phyloP scores from a whole-genome alignment of 1,140 invertebrate genomes.

The Cylas formicarius region DNA sequence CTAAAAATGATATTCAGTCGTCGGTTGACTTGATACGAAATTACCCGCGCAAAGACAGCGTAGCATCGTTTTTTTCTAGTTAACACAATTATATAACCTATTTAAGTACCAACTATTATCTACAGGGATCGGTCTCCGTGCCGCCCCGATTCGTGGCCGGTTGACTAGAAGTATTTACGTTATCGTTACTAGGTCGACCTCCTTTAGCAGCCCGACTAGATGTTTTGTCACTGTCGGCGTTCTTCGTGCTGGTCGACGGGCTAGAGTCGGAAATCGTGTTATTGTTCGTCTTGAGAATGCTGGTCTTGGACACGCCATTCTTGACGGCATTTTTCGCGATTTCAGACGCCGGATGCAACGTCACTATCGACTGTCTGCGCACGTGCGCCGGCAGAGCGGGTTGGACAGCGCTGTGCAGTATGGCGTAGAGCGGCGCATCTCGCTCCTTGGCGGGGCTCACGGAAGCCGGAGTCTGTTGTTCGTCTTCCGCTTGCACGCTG shows the following conservation, averaged over 20 bases:
- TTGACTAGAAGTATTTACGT: too few species aligned
- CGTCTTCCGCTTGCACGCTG: conserved; percentile 62
- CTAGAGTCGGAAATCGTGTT: background rate
- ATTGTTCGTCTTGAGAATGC: background rate
- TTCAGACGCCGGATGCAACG: conserved; percentile 34
- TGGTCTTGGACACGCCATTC: background rate
- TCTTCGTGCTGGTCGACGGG: conserved; percentile 19
- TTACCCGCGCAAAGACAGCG: background rate
- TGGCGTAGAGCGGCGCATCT: conserved; percentile 36
- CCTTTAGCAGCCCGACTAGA: conserved; percentile 12
- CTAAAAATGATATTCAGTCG: conserved; percentile 7
- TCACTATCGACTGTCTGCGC: conserved; percentile 37
- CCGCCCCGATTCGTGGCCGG: conserved; percentile 7
- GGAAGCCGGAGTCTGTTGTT: conserved; percentile 28
- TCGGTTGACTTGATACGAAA: background rate
- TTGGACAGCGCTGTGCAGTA: conserved; percentile 31
- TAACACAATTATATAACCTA: background rate
- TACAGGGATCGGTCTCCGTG: conserved; percentile 14
- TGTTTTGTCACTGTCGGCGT: conserved; percentile 5
- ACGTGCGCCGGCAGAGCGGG: conserved; percentile 23
- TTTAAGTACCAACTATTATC: conserved; percentile 22
- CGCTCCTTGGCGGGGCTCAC: conserved; percentile 37
- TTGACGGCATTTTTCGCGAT: conserved; percentile 26
- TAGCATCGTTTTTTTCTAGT: conserved; percentile 14
- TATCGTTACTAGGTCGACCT: too few species aligned